Evolutionary conservation across 2,888 invertebrate species (phyloP), one percentile per base, ranked within the genome.

Genomic region (Marasmarcha lunaedactyla): DNA sequence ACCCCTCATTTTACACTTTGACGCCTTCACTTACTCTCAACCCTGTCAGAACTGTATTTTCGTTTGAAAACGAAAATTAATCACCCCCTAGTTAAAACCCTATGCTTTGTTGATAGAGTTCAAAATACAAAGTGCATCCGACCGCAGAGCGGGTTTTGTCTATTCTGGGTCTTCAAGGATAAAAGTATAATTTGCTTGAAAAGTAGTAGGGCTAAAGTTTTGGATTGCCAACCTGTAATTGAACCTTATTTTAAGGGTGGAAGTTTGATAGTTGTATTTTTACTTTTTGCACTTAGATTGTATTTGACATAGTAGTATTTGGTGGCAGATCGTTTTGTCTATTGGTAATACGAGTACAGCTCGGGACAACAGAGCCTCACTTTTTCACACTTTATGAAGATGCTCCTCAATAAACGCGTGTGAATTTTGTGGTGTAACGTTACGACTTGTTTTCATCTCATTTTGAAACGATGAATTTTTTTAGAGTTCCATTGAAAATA

Each of bases 1-100:
- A 76, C 77, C 79, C 78, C 83, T 79, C 81, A 77, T 83, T 83
- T 81, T 79, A 81, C 81, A 83, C 79, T 81, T 81, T 81, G 79
- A 77, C 79, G 83, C 83, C 72, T 81, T 76, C 79, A 76, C 79
- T 79, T 78, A 74, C 72, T 68, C 66, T 66, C 71, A 70, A 72
- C 73, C 66, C 69, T 74, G 70, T 69, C 62, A 63, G 69, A 65
- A 70, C 78, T 77, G 76, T 71, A 74, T 79, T 77, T 74, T 66
- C 70, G 73, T 63, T 71, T 73, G 67, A 59, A 63, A 67, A 55
- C 57, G 52, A 57, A 65, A 71, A 54, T 51, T 55, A 63, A 48
- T 37, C 43, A 52, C 42, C 46, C 46, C 44, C 36, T 48, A 70
- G 69, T 49, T 50, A 53, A 46, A 42, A 44, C 55, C 61, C 54